phyloP scores from a whole-genome alignment of 1,140 invertebrate genomes.

The Venustaconcha ellipsiformis region DNA sequence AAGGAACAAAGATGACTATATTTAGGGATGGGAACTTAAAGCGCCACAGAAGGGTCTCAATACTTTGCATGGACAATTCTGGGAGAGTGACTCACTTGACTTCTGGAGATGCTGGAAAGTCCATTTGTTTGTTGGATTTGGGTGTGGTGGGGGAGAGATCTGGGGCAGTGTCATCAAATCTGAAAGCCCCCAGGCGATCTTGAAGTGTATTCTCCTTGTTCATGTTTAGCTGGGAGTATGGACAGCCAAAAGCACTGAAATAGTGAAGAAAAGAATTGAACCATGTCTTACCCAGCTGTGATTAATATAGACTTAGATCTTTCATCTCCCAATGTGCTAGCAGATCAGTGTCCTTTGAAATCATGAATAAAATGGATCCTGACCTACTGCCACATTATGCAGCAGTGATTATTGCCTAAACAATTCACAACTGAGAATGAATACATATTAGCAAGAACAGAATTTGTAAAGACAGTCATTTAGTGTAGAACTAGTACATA shows the following conservation, averaged over 20 bases:
- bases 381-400: too few species aligned
- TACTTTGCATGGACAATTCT: background rate
- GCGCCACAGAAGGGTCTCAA: background rate
- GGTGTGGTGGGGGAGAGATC: constrained; percentile 21
- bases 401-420: too few species aligned
- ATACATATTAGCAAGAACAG: too few species aligned
- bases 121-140: constrained; percentile 2
- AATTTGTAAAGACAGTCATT: too few species aligned
- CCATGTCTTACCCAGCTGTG: background rate
- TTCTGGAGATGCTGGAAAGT: constrained; percentile 14
- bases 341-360: too few species aligned
- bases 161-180: constrained; percentile 46
- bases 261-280: constrained; percentile 2
- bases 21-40: background rate
- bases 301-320: background rate
- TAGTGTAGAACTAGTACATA: too few species aligned
- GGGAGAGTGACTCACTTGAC: background rate
- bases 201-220: constrained; percentile 72
- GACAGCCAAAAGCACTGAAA: constrained; percentile 81
- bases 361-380: too few species aligned
- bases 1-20: background rate
- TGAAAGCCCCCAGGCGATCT: constrained; percentile 61
- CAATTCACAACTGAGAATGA: too few species aligned
- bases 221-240: constrained; percentile 82
- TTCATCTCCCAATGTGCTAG: background rate